These are phyloP conservation scores for Rhingia rostrata DNA, from an alignment of 2,888 invertebrate species.

Conservation along the genomic window DNA sequence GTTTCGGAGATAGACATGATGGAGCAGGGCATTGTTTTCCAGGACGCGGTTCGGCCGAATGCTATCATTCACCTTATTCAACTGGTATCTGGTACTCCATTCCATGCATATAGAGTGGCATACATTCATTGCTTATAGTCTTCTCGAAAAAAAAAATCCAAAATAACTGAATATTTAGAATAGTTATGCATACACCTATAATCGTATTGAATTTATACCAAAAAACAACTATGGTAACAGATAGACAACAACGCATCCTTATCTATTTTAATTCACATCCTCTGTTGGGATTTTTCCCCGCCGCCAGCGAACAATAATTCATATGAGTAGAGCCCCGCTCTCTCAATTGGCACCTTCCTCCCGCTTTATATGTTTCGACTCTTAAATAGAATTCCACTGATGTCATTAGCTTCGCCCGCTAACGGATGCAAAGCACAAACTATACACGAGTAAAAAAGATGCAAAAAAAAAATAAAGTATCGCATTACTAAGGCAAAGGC, in stretches of 20 bases:
- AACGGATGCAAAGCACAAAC: conserved; percentile 23
- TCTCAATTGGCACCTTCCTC: conserved; percentile 46
- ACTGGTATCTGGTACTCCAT: too few species aligned
- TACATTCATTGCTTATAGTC: too few species aligned
- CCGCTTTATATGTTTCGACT: conserved; percentile 23
- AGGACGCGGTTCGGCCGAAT: too few species aligned
- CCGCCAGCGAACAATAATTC: neutral
- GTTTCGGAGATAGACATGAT: too few species aligned
- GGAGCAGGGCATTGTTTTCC: too few species aligned
- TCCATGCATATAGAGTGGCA: too few species aligned
- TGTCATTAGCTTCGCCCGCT: conserved; percentile 59
- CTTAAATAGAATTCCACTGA: conserved; percentile 29
- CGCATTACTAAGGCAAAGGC: conserved; percentile 42
- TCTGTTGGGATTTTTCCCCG: neutral
- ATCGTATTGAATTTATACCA: conserved; percentile 2
- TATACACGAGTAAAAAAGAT: conserved; percentile 39
- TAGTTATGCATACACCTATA: too few species aligned
- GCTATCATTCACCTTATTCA: too few species aligned
- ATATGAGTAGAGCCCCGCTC: neutral
- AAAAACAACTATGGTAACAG: conserved; percentile 35
- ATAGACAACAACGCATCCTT: conserved; percentile 53
- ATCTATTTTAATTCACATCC: conserved; percentile 59
- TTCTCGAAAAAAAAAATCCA: too few species aligned
- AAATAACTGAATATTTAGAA: too few species aligned
- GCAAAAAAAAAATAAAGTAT: conserved; percentile 17